Evolutionary conservation across 2,113 vertebrate species (phyloP).

Genomic region (Ammospiza caudacuta): DNA sequence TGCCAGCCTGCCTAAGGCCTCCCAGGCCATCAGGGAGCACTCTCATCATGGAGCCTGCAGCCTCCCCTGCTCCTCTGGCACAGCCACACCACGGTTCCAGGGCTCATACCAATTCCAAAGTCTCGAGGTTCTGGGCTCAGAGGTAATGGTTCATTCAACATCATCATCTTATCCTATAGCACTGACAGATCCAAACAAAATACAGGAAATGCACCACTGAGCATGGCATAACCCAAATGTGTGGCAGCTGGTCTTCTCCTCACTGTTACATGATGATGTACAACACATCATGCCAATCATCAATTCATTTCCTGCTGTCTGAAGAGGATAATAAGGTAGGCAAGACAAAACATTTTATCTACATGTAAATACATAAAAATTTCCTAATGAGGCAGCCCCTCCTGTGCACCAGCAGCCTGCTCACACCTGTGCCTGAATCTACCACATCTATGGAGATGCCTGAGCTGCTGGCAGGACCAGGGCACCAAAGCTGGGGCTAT

Average conservation of each 20-base stretch:
- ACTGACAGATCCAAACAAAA: not conserved
- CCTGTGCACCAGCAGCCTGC: too few relatives aligned
- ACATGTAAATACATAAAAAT: too few relatives aligned
- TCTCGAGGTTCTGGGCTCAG: not conserved
- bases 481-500: fast-evolving
- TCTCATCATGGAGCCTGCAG: fast-evolving
- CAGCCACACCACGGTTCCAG: not conserved
- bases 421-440: not conserved
- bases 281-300: not conserved
- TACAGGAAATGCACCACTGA: not conserved
- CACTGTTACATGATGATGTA: not conserved
- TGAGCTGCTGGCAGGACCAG: fast-evolving
- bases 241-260: not conserved
- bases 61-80: not conserved
- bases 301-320: not conserved
- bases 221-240: fast-evolving
- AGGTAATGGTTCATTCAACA: fast-evolving
- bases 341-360: not conserved
- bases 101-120: not conserved
- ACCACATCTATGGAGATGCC: fast-evolving
- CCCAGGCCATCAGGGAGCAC: not conserved
- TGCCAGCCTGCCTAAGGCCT: fast-evolving
- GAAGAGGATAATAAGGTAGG: not conserved
- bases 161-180: not conserved
- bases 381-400: not conserved